These are phyloP conservation scores for Tragelaphus buxtoni DNA, from an alignment of 2,113 vertebrate species.

Conservation along the genomic window DNA sequence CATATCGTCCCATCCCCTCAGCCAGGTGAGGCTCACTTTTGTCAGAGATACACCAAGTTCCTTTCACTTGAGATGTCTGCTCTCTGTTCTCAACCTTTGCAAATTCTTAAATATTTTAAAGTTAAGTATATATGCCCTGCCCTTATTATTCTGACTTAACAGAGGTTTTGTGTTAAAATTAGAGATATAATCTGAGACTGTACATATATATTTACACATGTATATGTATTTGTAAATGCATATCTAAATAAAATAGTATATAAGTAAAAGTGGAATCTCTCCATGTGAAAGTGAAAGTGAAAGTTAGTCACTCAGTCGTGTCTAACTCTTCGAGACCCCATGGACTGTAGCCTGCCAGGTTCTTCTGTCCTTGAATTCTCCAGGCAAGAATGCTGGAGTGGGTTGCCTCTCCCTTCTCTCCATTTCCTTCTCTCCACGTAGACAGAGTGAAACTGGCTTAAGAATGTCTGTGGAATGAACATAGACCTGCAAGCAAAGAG, in stretches of 20 bases:
- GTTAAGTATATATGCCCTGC: neutral
- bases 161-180: neutral
- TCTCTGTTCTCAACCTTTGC: neutral
- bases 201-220: neutral
- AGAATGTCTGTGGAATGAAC: neutral
- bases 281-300: neutral
- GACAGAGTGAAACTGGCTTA: neutral
- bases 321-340: fast-evolving
- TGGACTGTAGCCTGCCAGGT: neutral
- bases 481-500: neutral
- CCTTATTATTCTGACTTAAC: neutral
- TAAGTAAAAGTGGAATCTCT: neutral
- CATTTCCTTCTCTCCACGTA: neutral
- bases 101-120: neutral
- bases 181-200: neutral
- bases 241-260: neutral
- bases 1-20: neutral
- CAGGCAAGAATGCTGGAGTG: neutral
- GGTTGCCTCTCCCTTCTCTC: neutral
- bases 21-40: neutral
- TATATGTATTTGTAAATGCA: neutral
- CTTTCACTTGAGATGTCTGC: neutral
- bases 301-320: neutral
- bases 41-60: neutral
- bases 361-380: neutral